A percentile compares a stretch with the other conserved stretches of the same genome.
Evolutionary conservation across 2,113 vertebrate genomes (phyloP).

Genomic region (Passer domesticus): DNA sequence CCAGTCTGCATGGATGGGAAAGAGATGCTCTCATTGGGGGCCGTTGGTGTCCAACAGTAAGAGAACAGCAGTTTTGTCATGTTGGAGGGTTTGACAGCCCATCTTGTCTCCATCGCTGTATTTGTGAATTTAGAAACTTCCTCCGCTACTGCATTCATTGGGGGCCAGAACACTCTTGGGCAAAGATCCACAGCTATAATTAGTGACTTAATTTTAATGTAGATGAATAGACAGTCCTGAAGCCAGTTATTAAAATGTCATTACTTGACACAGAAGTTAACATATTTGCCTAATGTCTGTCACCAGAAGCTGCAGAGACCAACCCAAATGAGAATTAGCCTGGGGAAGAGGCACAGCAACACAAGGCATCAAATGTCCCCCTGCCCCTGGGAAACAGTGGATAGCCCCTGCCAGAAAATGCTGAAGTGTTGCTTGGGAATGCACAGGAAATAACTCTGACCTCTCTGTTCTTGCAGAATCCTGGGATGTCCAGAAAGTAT

Average conservation of each 20-base stretch:
- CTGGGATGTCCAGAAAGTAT: neutral
- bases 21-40: neutral
- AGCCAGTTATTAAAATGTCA: conserved; percentile 64
- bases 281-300: conserved; percentile 16
- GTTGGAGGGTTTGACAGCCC: neutral
- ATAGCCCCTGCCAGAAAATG: neutral
- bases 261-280: conserved; percentile 53
- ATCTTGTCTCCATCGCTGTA: neutral
- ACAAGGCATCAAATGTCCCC: neutral
- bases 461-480: neutral
- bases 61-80: neutral
- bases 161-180: conserved; percentile 41
- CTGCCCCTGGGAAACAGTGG: neutral
- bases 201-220: conserved; percentile 59
- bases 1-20: neutral
- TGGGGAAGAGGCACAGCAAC: neutral
- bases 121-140: conserved; percentile 31
- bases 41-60: neutral
- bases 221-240: conserved; percentile 60
- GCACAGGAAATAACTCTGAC: neutral
- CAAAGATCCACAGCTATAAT: conserved; percentile 52
- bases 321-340: neutral
- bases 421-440: neutral
- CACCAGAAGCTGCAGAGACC: conserved; percentile 36
- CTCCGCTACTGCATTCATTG: neutral